Evolutionary conservation across 2,797 vertebrate genomes (phyloP).

Genomic region (Sebastes minor): DNA sequence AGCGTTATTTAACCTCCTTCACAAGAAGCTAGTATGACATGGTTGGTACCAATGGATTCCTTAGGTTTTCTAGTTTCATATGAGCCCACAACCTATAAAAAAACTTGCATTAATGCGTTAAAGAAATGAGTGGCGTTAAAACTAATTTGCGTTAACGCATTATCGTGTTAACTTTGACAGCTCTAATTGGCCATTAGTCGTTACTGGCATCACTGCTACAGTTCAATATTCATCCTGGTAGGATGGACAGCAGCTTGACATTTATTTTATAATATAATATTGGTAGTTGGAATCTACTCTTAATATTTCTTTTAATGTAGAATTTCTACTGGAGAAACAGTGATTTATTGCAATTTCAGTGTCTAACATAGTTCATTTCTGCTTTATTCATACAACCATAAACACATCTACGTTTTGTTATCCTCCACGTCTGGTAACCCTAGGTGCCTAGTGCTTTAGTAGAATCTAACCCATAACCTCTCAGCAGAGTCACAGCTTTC

Average conservation of each 20-base stretch:
- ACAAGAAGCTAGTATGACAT: too few species aligned
- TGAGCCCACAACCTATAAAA: too few species aligned
- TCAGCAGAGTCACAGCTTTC: constrained; percentile 1
- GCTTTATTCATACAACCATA: background rate
- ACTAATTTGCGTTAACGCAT: too few species aligned
- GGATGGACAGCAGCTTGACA: background rate
- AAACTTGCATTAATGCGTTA: too few species aligned
- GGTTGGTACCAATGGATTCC: too few species aligned
- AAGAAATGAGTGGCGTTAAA: too few species aligned
- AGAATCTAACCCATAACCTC: constrained; percentile 7
- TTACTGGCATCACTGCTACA: background rate
- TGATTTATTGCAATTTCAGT: background rate
- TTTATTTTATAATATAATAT: background rate
- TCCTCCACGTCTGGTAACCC: background rate
- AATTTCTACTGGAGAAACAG: background rate
- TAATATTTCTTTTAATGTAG: background rate
- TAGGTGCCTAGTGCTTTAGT: background rate
- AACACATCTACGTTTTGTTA: background rate
- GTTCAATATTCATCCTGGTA: background rate
- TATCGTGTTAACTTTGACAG: too few species aligned
- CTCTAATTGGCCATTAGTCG: background rate
- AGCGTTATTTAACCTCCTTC: too few species aligned
- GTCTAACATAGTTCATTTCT: background rate
- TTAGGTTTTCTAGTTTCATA: too few species aligned
- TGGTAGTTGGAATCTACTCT: background rate